These are phyloP conservation scores for Asobara japonica DNA, from an alignment of 1,140 invertebrate species.

Conservation along the genomic window DNA sequence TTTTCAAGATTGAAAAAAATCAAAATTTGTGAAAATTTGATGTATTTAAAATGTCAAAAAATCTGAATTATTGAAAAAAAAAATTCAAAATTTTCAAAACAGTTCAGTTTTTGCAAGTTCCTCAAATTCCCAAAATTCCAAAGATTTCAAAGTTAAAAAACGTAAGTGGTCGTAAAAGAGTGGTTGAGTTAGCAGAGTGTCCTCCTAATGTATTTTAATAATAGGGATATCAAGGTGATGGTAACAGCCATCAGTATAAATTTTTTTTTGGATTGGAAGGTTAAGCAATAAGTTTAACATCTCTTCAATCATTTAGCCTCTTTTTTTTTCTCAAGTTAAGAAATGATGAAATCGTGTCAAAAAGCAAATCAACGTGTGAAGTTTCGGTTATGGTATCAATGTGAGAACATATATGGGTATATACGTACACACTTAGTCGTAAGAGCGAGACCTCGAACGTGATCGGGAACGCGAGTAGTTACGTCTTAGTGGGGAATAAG, in stretches of 20 bases:
- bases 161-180: too few species aligned
- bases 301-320: conserved; percentile 42
- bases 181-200: too few species aligned
- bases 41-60: too few species aligned
- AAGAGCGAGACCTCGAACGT: conserved; percentile 69
- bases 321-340: conserved; percentile 46
- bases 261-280: conserved; percentile 41
- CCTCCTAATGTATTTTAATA: neutral
- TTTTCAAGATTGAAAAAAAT: too few species aligned
- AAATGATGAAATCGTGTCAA: conserved; percentile 41
- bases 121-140: too few species aligned
- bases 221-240: neutral
- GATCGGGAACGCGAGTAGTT: conserved; percentile 84
- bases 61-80: too few species aligned
- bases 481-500: conserved; percentile 85
- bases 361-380: conserved; percentile 35
- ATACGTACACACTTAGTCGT: conserved; percentile 68
- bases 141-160: neutral
- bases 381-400: conserved; percentile 52
- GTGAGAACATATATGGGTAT: conserved; percentile 44
- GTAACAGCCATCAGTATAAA: neutral
- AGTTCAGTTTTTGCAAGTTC: too few species aligned
- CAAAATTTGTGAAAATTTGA: too few species aligned
- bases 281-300: conserved; percentile 15
- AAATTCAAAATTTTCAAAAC: too few species aligned